phyloP scores from a whole-genome alignment of 2,113 vertebrate species.

The Muntiacus muntjak region DNA sequence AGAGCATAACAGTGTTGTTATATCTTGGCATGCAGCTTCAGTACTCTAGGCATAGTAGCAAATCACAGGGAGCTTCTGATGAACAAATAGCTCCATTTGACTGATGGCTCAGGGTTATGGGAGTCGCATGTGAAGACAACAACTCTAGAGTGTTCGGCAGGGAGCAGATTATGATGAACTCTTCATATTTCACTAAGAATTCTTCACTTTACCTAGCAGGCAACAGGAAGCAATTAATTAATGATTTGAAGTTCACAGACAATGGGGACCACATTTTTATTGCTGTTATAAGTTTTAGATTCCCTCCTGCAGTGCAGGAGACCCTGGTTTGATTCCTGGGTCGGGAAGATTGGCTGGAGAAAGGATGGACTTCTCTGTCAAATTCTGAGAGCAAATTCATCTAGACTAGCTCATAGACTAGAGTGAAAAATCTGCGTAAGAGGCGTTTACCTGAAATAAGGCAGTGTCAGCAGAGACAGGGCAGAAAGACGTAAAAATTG shows the following conservation, averaged over 20 bases:
- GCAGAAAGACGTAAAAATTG: not conserved
- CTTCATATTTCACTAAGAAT: not conserved
- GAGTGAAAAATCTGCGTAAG: not conserved
- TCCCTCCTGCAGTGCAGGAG: not conserved
- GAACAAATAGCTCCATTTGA: not conserved
- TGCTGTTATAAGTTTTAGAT: not conserved
- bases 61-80: not conserved
- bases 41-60: not conserved
- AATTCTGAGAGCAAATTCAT: not conserved
- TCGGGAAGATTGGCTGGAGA: fast-evolving
- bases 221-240: not conserved
- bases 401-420: not conserved
- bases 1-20: not conserved
- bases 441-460: not conserved
- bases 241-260: not conserved
- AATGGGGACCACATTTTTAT: not conserved
- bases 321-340: not conserved
- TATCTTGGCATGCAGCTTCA: not conserved
- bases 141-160: not conserved
- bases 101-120: not conserved
- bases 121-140: not conserved
- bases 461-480: not conserved
- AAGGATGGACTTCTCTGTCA: not conserved
- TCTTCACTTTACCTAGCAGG: not conserved
- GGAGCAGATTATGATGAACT: not conserved